These are phyloP conservation scores for Seladonia tumulorum DNA, from an alignment of 2,888 invertebrate species.

Conservation along the genomic window DNA sequence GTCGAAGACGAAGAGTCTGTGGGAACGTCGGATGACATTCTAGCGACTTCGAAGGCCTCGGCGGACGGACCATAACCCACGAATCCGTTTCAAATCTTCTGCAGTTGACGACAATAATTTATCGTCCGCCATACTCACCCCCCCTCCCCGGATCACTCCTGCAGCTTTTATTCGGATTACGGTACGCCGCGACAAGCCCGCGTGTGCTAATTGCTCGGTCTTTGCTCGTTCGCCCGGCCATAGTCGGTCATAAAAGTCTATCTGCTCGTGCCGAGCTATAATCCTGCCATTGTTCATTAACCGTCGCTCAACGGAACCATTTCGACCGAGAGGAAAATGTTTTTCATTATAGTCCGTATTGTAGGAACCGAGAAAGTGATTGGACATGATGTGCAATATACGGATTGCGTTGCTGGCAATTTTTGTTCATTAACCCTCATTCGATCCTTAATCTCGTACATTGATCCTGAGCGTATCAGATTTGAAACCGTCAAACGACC, in stretches of 20 bases:
- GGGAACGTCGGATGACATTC: conserved; percentile 13
- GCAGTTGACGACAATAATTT: conserved; percentile 31
- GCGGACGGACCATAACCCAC: conserved; percentile 15
- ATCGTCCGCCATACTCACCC: conserved; percentile 24
- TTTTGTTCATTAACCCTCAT: background rate
- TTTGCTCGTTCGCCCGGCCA: background rate
- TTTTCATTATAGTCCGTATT: background rate
- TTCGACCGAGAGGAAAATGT: background rate
- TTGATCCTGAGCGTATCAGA: background rate
- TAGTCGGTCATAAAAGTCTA: background rate
- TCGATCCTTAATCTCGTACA: background rate
- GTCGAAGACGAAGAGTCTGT: conserved; percentile 11
- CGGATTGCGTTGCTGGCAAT: background rate
- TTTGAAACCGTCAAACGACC: background rate
- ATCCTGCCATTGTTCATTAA: conserved; percentile 1
- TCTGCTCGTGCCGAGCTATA: background rate
- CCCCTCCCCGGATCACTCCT: background rate
- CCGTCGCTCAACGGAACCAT: background rate
- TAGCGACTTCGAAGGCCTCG: background rate
- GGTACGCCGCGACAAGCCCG: conserved; percentile 14
- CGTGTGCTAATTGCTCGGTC: conserved; percentile 34
- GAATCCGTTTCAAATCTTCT: conserved; percentile 27
- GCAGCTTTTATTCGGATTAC: conserved; percentile 39
- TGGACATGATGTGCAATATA: background rate
- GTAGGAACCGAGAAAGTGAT: background rate